A percentile compares a stretch with the other conserved stretches of the same genome.
phyloP scores from a whole-genome alignment of 2,113 vertebrate species.

The Oreocharis arfaki region DNA sequence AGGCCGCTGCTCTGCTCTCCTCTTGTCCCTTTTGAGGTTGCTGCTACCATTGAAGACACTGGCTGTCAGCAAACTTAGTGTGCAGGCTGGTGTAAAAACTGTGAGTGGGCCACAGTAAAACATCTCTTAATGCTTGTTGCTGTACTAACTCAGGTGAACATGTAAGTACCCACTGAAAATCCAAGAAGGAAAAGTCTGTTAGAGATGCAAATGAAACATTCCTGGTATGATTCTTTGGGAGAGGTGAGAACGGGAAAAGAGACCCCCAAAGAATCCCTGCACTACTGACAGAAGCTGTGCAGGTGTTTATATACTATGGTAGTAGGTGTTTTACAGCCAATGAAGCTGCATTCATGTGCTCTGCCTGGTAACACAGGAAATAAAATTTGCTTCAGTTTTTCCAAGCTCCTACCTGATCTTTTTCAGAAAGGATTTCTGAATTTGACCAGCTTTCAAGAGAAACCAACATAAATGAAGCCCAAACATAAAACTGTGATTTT shows the following conservation, averaged over 20 bases:
- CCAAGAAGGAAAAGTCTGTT: not conserved
- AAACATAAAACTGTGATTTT: not conserved
- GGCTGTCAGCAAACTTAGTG: not conserved
- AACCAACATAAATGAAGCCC: not conserved
- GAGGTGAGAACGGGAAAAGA: not conserved
- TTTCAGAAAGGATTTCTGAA: not conserved
- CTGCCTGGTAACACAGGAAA: not conserved
- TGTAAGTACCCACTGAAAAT: not conserved
- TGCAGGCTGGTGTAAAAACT: not conserved
- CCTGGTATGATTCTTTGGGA: not conserved
- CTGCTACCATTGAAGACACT: not conserved
- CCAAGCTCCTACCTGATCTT: not conserved
- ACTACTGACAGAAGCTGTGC: not conserved
- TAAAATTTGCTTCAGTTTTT: not conserved
- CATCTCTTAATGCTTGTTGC: not conserved
- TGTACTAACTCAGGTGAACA: not conserved
- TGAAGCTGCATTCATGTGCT: rapidly evolving
- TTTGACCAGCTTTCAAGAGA: not conserved
- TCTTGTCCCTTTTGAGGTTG: not conserved
- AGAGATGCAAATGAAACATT: not conserved
- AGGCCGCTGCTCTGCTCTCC: not conserved
- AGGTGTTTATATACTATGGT: not conserved
- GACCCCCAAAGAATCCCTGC: rapidly evolving
- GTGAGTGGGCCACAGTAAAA: not conserved
- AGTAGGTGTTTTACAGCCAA: not conserved